Base-by-base conservation (phyloP, 2,888 invertebrate species). In the Apantesis nais region DNA sequence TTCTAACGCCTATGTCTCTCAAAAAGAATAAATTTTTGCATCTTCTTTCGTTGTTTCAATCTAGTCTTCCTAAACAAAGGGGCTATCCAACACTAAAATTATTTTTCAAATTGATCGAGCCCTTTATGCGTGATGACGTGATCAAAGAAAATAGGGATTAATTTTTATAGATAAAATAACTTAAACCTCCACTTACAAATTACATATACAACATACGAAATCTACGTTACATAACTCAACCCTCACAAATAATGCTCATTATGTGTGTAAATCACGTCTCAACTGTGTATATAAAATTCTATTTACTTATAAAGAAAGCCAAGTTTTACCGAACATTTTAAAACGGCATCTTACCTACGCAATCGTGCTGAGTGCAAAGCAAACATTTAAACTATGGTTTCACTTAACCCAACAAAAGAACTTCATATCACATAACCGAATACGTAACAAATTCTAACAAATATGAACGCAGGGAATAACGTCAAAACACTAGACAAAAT, bases 341-440 rank as follows among this genome's bases (percentile, higher is more conserved):
- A 84, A 83, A 84, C 74, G 69, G 81, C 78, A 78, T 80, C 88
- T 88, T 89, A 94, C 94, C 94, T 91, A 86, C 93, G 92, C 85
- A 94, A 87, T 81, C 91, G 85, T 73, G 87, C 87, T 71, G 93
- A 91, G 85, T 89, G 90, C 83, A 91, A 88, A 86, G 90, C 86
- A 90, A 94, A 93, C 94, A 94, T 94, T 90, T 89, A 88, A 83
- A 86, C 86, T 83, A 82, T 79, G 84, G 83, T 90, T 89, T 89
- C 89, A 90, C 90, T 90, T 86, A 86, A 84, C 81, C 84, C 79
- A 87, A 86, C 86, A 88, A 84, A 41, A 84, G 78, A 83, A 85
- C 74, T 83, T 83, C 82, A 84, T 85, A 86, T 87, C 86, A 86
- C 85, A 81, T 81, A 83, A 79, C 81, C 71, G 75, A 80, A 78